phyloP scores from a whole-genome alignment of 2,113 vertebrate species.

The Alectura lathami region DNA sequence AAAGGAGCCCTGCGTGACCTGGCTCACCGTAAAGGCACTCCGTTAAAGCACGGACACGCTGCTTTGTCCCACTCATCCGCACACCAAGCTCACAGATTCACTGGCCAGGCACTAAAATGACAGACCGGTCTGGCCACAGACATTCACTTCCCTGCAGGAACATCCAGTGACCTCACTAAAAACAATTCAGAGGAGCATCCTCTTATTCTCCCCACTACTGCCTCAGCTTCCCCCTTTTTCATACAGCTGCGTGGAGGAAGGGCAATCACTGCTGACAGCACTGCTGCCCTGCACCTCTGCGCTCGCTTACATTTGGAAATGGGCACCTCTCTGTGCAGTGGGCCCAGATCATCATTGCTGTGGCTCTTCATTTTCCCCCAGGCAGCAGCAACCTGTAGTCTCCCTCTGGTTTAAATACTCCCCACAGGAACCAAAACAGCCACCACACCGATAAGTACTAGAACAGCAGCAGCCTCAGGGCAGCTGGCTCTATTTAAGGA shows the following conservation, averaged over 20 bases:
- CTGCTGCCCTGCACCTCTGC: background rate
- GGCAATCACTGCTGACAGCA: background rate
- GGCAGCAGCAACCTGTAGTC: background rate
- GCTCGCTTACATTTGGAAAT: background rate
- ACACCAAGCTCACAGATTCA: background rate
- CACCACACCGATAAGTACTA: background rate
- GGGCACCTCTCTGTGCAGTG: background rate
- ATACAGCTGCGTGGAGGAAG: background rate
- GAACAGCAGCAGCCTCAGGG: background rate
- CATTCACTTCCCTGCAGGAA: background rate
- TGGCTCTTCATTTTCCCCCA: background rate
- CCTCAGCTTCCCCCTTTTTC: background rate
- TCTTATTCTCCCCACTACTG: background rate
- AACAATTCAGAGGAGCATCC: background rate
- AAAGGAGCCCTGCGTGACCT: background rate
- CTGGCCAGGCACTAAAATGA: background rate
- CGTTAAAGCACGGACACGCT: background rate
- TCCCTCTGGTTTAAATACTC: background rate
- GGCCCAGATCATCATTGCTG: background rate
- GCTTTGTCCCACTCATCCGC: background rate
- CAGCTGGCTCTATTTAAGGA: background rate
- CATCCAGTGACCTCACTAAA: background rate
- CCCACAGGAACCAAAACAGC: background rate
- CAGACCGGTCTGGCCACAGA: background rate
- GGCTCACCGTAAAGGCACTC: background rate